Evolutionary conservation across 2,113 vertebrate genomes (phyloP).

Genomic region (Chiloscyllium plagiosum): DNA sequence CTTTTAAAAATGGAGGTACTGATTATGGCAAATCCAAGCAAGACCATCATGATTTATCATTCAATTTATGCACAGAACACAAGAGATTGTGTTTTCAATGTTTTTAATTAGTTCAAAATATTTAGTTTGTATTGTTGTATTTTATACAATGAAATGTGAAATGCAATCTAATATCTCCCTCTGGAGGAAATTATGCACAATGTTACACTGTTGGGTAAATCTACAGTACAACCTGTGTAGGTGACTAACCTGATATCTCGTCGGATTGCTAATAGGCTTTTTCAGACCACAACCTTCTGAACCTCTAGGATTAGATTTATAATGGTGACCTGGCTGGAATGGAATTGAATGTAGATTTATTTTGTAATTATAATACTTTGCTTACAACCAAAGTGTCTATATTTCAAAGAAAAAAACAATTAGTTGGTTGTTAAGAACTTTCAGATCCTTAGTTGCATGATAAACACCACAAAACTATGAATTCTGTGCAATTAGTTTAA

Average conservation of each 20-base stretch:
- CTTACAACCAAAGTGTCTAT: constrained; percentile 39
- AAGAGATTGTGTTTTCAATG: background rate
- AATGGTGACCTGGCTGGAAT: constrained; percentile 68
- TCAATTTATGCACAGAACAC: background rate
- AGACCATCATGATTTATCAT: background rate
- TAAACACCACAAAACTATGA: background rate
- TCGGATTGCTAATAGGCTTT: constrained; percentile 80
- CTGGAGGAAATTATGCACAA: background rate
- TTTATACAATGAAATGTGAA: background rate
- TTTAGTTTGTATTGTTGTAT: background rate
- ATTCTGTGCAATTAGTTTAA: no score
- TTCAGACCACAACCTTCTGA: constrained; percentile 70
- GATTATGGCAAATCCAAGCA: background rate
- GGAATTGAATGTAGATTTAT: constrained; percentile 30
- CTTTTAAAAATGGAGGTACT: background rate
- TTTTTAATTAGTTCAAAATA: background rate
- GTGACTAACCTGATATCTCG: constrained; percentile 80
- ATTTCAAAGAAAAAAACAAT: constrained; percentile 40
- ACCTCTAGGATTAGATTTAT: constrained; percentile 64
- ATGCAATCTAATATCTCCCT: background rate
- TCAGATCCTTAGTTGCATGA: background rate
- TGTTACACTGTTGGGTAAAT: background rate
- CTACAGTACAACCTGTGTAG: background rate
- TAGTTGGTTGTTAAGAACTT: background rate
- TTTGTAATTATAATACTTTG: background rate